Evolutionary conservation across 2,113 vertebrate genomes (phyloP).

Genomic region (Trochalopteron elliotii): DNA sequence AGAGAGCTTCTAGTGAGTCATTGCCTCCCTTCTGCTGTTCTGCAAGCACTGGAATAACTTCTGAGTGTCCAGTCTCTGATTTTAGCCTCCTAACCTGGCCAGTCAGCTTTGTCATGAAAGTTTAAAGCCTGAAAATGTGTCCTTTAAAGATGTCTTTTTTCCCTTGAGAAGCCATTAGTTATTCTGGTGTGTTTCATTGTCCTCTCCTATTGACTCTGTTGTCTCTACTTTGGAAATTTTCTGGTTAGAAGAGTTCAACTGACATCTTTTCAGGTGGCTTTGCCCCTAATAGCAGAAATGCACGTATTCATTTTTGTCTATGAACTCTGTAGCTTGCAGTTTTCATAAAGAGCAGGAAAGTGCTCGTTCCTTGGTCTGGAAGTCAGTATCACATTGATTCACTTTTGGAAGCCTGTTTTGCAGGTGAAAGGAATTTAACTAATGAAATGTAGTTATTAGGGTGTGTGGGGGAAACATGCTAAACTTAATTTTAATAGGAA

Average conservation of each 20-base stretch:
- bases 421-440: neutral
- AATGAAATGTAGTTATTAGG: neutral
- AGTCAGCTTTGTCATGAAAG: neutral
- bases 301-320: neutral
- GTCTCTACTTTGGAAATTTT: neutral
- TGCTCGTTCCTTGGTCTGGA: neutral
- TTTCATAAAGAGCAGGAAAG: neutral
- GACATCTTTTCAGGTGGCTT: neutral
- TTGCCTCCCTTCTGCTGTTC: neutral
- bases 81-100: neutral
- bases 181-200: neutral
- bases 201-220: neutral
- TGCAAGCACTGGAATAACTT: neutral
- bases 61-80: neutral
- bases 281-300: neutral
- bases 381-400: neutral
- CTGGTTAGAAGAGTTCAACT: neutral
- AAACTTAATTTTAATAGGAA: neutral
- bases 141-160: neutral
- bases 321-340: neutral
- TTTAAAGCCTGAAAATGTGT: neutral
- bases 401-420: neutral
- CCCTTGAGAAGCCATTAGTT: neutral
- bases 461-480: fast-evolving
- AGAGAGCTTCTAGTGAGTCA: neutral